Evolutionary conservation across 2,888 invertebrate species (phyloP).

Genomic region (Mythimna vitellina): DNA sequence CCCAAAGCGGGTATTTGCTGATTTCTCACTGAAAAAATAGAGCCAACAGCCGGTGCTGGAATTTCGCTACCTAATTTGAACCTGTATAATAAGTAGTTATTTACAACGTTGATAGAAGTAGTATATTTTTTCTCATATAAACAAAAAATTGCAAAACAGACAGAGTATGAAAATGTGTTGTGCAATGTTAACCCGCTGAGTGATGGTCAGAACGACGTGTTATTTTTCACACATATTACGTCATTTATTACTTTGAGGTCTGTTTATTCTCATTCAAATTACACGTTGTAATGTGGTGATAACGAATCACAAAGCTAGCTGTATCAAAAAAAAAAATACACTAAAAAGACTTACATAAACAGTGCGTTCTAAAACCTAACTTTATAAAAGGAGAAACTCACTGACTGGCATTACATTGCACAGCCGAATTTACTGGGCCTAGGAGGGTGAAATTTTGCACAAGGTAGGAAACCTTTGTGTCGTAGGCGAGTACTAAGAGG

Average conservation of each 20-base stretch:
- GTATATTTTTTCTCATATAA: not conserved
- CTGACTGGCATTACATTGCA: too few relatives aligned
- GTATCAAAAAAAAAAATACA: not conserved
- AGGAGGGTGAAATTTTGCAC: too few relatives aligned
- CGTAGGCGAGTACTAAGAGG: too few relatives aligned
- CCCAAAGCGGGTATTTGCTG: too few relatives aligned
- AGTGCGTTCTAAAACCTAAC: too few relatives aligned
- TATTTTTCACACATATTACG: slow-evolving; percentile 49
- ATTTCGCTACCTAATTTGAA: too few relatives aligned
- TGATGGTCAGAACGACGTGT: slow-evolving; percentile 18
- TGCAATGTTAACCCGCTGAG: slow-evolving; percentile 32
- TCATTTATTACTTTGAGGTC: slow-evolving; percentile 43
- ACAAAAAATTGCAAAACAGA: not conserved
- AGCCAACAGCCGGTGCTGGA: too few relatives aligned
- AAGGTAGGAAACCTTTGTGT: too few relatives aligned
- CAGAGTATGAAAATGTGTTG: not conserved
- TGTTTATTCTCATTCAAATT: slow-evolving; percentile 49
- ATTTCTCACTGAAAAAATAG: too few relatives aligned
- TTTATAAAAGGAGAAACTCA: too few relatives aligned
- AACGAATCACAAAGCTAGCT: not conserved
- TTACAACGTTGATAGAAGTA: not conserved
- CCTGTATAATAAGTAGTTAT: not conserved
- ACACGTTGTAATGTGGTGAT: not conserved
- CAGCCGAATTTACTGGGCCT: too few relatives aligned
- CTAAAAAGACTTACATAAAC: not conserved